Evolutionary conservation across 2,113 vertebrate species (phyloP), one percentile per base, ranked within the genome.

Genomic region (Aleadryas rufinucha): DNA sequence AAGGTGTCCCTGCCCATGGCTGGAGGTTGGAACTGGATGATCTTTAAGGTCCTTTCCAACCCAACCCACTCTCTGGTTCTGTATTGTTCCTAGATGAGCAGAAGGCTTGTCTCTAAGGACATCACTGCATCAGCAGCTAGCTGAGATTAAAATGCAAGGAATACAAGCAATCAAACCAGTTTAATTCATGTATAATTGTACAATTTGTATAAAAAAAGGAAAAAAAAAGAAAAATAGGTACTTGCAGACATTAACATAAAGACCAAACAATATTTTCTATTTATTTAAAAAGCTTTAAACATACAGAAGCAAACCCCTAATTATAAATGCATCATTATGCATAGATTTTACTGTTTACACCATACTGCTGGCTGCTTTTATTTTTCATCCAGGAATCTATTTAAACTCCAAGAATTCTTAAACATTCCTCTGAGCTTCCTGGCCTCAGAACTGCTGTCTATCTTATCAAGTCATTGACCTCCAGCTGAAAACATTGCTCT

Each of bases 241-340:
- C 95, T 97, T 79, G 84, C 87, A 95, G 97, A 97, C 94, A 96
- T 96, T 91, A 96, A 97, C 87, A 94, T 96, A 96, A 97, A 98
- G 95, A 93, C 95, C 97, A 97, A 97, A 97, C 89, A 96, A 45
- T 95, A 90, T 95, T 97, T 97, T 97, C 93, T 97, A 79, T 97
- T 97, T 97, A 97, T 94, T 97, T 94, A 96, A 96, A 95, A 96
- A 96, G 86, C 84, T 88, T 92, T 96, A 90, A 96, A 84, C 93
- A 95, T 84, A 94, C 89, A 97, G 94, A 97, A 95, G 95, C 94
- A 97, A 97, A 94, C 70, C 84, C 95, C 94, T 97, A 95, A 93
- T 97, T 96, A 94, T 89, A 84, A 85, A 93, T 92, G 92, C 84
- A 94, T 94, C 61, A 50, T 90, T 63, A 84, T 89, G 96, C 93